Evolutionary conservation across 2,888 invertebrate species (phyloP).

Genomic region (Pteria penguin): DNA sequence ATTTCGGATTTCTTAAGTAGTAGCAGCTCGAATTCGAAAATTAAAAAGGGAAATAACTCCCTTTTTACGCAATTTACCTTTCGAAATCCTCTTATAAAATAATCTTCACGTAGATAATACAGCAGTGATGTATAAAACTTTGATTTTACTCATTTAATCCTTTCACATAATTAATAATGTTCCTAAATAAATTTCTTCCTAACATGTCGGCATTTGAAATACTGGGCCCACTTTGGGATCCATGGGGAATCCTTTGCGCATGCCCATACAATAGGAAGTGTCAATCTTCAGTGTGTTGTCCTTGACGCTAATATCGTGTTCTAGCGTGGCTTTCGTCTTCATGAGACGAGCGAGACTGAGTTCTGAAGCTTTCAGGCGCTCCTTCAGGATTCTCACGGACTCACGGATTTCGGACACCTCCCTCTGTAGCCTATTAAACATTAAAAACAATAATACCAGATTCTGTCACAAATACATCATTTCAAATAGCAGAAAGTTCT

Average conservation of each 20-base stretch:
- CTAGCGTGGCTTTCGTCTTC: slow-evolving; percentile 90
- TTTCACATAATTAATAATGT: neutral
- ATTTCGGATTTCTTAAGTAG: too few species aligned
- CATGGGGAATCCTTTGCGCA: slow-evolving; percentile 92
- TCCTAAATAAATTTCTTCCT: slow-evolving; percentile 27
- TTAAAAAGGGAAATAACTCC: neutral
- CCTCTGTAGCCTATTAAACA: slow-evolving; percentile 86
- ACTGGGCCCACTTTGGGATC: slow-evolving; percentile 79
- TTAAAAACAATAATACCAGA: too few species aligned
- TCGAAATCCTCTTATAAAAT: slow-evolving; percentile 14
- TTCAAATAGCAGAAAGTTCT: too few species aligned
- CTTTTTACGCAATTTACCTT: neutral
- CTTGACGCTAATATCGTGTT: slow-evolving; percentile 92
- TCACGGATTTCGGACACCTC: slow-evolving; percentile 93
- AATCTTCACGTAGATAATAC: neutral
- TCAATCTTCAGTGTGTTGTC: slow-evolving; percentile 94
- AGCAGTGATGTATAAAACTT: slow-evolving; percentile 9
- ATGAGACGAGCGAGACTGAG: slow-evolving; percentile 83
- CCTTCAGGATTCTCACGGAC: slow-evolving; percentile 89
- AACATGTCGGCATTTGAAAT: slow-evolving; percentile 77
- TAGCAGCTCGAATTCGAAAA: neutral
- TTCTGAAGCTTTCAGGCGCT: slow-evolving; percentile 86
- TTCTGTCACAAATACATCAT: too few species aligned
- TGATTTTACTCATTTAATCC: slow-evolving; percentile 7
- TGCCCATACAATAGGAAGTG: slow-evolving; percentile 94